phyloP scores from a whole-genome alignment of 30 jellyfish, hydroid and myxozoan species.

The Hydractinia symbiolongicarpus region DNA sequence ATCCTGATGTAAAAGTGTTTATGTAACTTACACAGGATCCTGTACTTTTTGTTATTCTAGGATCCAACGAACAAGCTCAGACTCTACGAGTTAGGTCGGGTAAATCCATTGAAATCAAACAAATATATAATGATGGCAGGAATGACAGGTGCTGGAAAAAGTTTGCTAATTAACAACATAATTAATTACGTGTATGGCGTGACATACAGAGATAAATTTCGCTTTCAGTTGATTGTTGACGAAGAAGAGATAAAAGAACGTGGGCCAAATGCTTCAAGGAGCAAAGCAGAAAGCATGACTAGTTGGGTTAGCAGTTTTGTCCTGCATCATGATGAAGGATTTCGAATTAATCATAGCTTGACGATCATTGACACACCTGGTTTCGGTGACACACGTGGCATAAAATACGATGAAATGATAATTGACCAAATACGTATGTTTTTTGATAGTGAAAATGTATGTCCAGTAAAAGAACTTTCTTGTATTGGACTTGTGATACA shows the following conservation, averaged over 20 bases:
- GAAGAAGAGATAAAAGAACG: conserved; percentile 7
- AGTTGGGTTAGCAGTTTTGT: conserved; percentile 19
- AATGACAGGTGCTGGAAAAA: conserved; percentile 16
- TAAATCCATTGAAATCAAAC: background rate
- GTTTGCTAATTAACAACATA: background rate
- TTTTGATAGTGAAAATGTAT: background rate
- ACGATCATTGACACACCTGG: conserved; percentile 13
- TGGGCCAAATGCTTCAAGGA: background rate
- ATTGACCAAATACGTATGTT: background rate
- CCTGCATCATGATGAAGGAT: background rate
- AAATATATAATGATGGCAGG: conserved; percentile 8
- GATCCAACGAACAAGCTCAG: background rate
- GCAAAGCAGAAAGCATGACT: conserved; percentile 14
- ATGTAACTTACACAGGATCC: too few relatives aligned
- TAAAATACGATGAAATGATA: background rate
- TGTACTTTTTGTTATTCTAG: too few relatives aligned
- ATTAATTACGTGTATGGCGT: conserved; percentile 2
- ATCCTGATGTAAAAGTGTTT: too few relatives aligned
- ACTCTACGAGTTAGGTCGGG: background rate
- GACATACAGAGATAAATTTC: background rate
- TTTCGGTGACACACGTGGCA: conserved; percentile 12
- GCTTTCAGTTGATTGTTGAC: background rate
- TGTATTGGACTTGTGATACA: background rate
- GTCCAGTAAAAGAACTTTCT: background rate
- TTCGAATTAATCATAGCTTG: background rate